Evolutionary conservation across 2,888 invertebrate species (phyloP), one percentile per base, ranked within the genome.

Genomic region (Drosophila nr. perissopoda): DNA sequence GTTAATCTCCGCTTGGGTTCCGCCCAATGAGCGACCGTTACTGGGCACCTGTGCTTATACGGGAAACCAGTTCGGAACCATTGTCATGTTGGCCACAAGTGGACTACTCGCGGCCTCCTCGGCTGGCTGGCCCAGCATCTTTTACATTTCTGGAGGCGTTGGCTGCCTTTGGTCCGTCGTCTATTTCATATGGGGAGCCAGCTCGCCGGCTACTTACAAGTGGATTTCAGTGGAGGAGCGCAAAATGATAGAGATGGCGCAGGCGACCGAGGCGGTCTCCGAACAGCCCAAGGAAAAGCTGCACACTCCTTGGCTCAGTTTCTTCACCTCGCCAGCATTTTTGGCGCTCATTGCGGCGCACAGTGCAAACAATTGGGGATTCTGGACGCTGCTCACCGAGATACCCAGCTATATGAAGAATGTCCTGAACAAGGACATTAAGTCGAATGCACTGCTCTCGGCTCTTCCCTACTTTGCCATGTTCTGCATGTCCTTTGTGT

Each of bases 331-430:
- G 0, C 88, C 95, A 33, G 96, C 97, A 0, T 96, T 97, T 89
- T 95, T 96, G 95, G 95, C 97, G 0, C 94, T 97, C 7, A 91
- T 96, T 2, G 89, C 96, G 2, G 95, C 95, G 0, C 97, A 97
- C 89, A 95, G 95, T 74, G 95, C 96, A 0, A 96, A 97, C 74
- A 93, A 93, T 85, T 96, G 97, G 95, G 97, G 97, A 34, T 97
- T 96, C 93, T 97, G 97, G 96, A 97, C 97, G 33, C 93, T 97
- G 33, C 94, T 97, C 1, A 97, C 97, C 0, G 96, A 97, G 92
- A 96, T 97, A 87, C 97, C 97, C 0, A 95, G 96, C 0, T 97
- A 97, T 91, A 96, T 97, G 95, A 95, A 95, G 81, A 94, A 95
- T 53, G 95, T 97, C 5, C 94, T 97, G 2, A 93, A 94, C 60